These are phyloP conservation scores for Gobionotothen gibberifrons DNA, from an alignment of 2,797 vertebrate genomes.

Conservation along the genomic window DNA sequence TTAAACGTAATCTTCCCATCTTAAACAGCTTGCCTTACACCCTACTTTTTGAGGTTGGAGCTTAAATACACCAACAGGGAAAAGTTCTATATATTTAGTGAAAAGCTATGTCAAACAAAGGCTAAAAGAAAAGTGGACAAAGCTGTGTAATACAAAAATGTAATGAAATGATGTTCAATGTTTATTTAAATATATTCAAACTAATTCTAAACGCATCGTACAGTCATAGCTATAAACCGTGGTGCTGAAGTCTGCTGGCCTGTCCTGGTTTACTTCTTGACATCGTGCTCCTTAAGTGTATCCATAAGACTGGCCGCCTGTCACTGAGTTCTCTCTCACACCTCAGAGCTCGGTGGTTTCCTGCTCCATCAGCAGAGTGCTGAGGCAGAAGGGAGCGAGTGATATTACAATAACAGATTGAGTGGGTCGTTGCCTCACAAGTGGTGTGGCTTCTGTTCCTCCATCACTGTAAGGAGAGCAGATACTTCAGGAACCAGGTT, in stretches of 20 bases:
- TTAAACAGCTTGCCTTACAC: neutral
- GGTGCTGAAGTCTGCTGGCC: constrained; percentile 25
- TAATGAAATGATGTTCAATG: neutral
- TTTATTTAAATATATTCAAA: constrained; percentile 9
- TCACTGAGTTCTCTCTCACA: constrained; percentile 49
- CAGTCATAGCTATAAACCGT: constrained; percentile 18
- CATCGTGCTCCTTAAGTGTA: constrained; percentile 24
- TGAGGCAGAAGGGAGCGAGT: constrained; percentile 43
- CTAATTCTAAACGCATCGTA: constrained; percentile 11
- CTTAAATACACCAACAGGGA: neutral
- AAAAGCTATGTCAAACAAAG: neutral
- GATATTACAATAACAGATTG: constrained; percentile 70
- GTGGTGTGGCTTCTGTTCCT: constrained; percentile 50
- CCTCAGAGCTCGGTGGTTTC: constrained; percentile 68
- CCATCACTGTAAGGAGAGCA: constrained; percentile 30
- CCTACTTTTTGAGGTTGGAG: neutral
- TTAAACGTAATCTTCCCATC: too few species aligned
- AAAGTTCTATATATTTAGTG: neutral
- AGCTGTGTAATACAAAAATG: neutral
- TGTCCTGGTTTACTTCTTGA: constrained; percentile 33
- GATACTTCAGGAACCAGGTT: constrained; percentile 38
- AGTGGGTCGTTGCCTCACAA: constrained; percentile 40
- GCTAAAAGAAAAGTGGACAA: neutral
- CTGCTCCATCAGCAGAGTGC: constrained; percentile 66
- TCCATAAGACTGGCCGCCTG: constrained; percentile 46